These are phyloP conservation scores for Cyclophora albipunctata DNA, from an alignment of 2,888 invertebrate genomes.

Conservation along the genomic window DNA sequence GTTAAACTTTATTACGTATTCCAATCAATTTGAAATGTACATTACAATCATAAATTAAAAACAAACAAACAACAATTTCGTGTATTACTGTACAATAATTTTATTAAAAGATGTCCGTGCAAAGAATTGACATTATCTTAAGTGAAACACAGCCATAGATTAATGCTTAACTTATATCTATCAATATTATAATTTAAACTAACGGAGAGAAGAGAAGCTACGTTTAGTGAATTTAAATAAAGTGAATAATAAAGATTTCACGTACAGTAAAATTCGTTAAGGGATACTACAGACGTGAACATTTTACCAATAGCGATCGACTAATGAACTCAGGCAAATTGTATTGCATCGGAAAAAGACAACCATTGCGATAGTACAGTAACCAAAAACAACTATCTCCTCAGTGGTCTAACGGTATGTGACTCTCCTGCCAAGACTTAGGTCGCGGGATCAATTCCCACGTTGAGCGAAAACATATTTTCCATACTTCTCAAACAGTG, in stretches of 20 bases:
- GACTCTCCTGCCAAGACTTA: too few species aligned
- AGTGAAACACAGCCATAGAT: slow-evolving; percentile 74
- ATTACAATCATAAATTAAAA: slow-evolving; percentile 32
- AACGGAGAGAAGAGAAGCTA: background rate
- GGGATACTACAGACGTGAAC: too few species aligned
- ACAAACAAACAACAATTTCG: slow-evolving; percentile 46
- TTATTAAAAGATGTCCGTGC: slow-evolving; percentile 65
- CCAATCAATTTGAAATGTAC: slow-evolving; percentile 60
- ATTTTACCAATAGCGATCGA: too few species aligned
- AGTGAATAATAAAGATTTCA: background rate
- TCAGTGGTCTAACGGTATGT: too few species aligned
- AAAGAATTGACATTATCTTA: slow-evolving; percentile 73
- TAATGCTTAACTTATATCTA: slow-evolving; percentile 44
- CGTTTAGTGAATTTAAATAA: slow-evolving; percentile 13
- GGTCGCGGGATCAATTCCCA: too few species aligned
- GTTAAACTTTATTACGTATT: slow-evolving; percentile 62
- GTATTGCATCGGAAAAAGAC: too few species aligned
- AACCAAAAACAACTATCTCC: too few species aligned
- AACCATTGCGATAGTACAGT: too few species aligned
- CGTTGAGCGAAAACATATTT: too few species aligned
- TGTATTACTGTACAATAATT: slow-evolving; percentile 54
- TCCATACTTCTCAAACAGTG: too few species aligned
- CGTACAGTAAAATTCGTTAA: background rate
- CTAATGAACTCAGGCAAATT: too few species aligned
- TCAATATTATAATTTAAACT: slow-evolving; percentile 9